A percentile compares a stretch with the other conserved stretches of the same genome.
phyloP scores from a whole-genome alignment of 2,113 vertebrate species.

The Microcebus ravelobensis region DNA sequence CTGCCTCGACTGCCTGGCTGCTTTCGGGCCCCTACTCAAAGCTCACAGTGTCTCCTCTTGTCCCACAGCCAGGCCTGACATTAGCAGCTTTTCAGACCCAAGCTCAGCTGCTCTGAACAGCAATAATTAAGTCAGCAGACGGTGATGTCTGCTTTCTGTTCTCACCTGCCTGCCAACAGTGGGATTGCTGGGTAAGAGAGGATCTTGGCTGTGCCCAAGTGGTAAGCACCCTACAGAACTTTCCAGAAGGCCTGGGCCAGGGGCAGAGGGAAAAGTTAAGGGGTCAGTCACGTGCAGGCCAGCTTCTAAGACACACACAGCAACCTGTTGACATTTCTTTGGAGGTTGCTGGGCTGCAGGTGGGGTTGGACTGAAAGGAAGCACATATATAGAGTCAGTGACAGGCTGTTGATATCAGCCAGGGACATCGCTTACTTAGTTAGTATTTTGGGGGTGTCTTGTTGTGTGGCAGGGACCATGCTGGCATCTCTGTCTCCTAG shows the following conservation, averaged over 20 bases:
- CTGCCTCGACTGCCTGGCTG: rapidly evolving
- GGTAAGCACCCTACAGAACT: background rate
- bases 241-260: background rate
- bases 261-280: too few relatives aligned
- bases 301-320: background rate
- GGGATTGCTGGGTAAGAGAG: background rate
- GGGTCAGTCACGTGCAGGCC: background rate
- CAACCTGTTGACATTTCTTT: background rate
- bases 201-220: background rate
- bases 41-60: background rate
- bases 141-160: background rate
- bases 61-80: background rate
- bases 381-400: background rate
- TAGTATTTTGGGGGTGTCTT: background rate
- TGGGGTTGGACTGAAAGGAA: background rate
- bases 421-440: background rate
- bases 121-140: slow-evolving; percentile 57
- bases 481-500: background rate
- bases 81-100: background rate
- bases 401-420: rapidly evolving
- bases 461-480: rapidly evolving
- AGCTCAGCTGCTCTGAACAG: background rate
- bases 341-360: background rate
- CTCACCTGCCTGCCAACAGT: slow-evolving; percentile 48
- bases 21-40: background rate